These are phyloP conservation scores for Aphis gossypii DNA, from an alignment of 1,140 invertebrate species.

Conservation along the genomic window DNA sequence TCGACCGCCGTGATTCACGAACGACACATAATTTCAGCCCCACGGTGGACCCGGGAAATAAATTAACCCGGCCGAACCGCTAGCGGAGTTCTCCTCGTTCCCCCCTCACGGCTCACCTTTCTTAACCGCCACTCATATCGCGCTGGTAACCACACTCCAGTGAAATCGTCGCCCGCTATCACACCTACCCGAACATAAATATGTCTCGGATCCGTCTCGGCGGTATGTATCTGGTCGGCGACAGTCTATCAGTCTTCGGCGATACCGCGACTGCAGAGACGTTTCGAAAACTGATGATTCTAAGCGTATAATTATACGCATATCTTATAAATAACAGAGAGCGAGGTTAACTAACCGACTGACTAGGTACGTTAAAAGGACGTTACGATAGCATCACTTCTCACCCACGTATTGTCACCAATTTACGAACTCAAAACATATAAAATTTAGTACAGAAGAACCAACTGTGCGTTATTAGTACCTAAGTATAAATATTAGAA, in stretches of 20 bases:
- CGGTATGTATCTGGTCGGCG: not conserved
- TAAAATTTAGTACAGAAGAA: not conserved
- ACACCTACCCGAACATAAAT: not conserved
- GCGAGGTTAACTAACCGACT: no score
- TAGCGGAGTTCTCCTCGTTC: not conserved
- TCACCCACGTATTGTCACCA: not conserved
- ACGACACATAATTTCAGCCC: not conserved
- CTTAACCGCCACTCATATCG: not conserved
- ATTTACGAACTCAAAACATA: not conserved
- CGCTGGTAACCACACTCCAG: not conserved
- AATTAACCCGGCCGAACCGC: not conserved
- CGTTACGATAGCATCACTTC: not conserved
- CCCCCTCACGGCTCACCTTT: not conserved
- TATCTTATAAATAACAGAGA: no score
- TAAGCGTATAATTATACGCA: not conserved
- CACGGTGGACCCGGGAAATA: not conserved
- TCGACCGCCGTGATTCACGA: not conserved
- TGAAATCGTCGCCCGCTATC: not conserved
- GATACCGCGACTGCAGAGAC: not conserved
- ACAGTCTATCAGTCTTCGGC: no score
- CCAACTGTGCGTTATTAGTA: not conserved
- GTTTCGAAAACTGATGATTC: not conserved
- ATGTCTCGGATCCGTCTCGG: not conserved
- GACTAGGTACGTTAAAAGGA: not conserved
- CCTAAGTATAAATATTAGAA: no score